Base-by-base conservation (phyloP, 1,140 invertebrate species). In the Sitobion miscanthi region DNA sequence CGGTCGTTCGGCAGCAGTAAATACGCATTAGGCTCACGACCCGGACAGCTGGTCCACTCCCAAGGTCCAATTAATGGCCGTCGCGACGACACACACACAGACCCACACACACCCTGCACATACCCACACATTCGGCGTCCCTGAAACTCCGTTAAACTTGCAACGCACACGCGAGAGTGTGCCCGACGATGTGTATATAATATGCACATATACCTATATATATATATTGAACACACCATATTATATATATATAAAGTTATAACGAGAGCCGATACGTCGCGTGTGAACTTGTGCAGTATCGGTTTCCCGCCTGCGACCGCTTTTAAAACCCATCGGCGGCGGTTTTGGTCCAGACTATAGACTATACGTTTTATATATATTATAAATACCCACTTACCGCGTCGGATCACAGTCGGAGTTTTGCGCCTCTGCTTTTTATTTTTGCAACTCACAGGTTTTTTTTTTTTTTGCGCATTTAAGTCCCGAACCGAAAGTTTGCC, bases 21-120 rank as follows among this genome's bases (percentile, higher is more conserved):
- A 47, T 91, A 82, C 57, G 57, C 30, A 91, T 91, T 91, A 91
- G 57, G 62, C 38, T 25, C 86, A 14, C 57, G 54, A 62, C 45
- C 23, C 52, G 38, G 62, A 42, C 89, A 77, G 90, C 90, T 91
- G 90, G 90, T 69, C 57, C 57, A 47, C 62, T 91, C 62, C 42
- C 90, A 91, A 47, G 90, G 57, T 30, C 57, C 90, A 91, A 91
- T 91, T 91, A 91, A 91, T 91, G 90, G 90, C 42, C 35, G 57
- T 25, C 88, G 30, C 45, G 85, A 47, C 85, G 30, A 47, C 0
- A 11, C 23, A 86, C 42, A 23, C 9, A 86, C 42, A 2, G 38
- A 52, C n/a, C 11, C 30, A 77, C 30, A n/a, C 35, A 82, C 42
- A 42, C 42, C 42, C 2, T 42, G 42, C 42, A 42, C 42, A 42